Conservation (phyloP, 2,113 vertebrate genomes). For the Nansenia antarctica region DNA sequence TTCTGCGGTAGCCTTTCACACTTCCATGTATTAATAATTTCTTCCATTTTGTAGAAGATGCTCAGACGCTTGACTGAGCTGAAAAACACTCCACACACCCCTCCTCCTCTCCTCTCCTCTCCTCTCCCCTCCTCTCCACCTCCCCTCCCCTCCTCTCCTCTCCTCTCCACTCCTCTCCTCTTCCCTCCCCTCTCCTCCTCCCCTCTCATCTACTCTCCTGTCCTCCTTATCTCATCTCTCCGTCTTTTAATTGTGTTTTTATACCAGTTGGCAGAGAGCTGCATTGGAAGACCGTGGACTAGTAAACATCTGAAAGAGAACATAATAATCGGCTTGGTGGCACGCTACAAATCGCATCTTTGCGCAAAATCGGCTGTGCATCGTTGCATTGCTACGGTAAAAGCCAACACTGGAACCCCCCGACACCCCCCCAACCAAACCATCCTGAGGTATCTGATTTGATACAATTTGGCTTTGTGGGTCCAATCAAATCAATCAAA, state of each 20-base stretch:
- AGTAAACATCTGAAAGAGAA: constrained; percentile 58
- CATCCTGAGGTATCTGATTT: constrained; percentile 78
- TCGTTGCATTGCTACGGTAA: constrained; percentile 33
- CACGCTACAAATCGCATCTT: too few relatives aligned
- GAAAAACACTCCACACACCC: not conserved
- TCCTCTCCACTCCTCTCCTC: constrained; percentile 10
- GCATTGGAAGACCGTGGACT: constrained; percentile 74
- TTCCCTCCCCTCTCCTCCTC: constrained; percentile 13
- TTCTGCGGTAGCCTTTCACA: not conserved
- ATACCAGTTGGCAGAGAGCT: constrained; percentile 46
- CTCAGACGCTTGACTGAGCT: constrained; percentile 8
- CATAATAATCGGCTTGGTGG: not conserved
- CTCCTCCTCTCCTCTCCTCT: constrained; percentile 16
- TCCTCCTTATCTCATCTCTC: not conserved
- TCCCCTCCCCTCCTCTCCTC: constrained; percentile 16
- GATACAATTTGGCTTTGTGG: constrained; percentile 71
- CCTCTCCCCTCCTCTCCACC: not conserved
- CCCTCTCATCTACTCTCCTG: constrained; percentile 30
- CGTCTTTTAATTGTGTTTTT: constrained; percentile 45
- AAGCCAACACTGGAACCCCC: constrained; percentile 39
- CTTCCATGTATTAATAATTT: not conserved
- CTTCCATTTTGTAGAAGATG: constrained; percentile 19
- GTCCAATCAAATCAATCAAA: constrained; percentile 61
- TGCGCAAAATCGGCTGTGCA: too few relatives aligned
- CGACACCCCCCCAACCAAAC: too few relatives aligned